Evolutionary conservation across 1,140 invertebrate genomes (phyloP).

Genomic region (Reticulitermes speratus): DNA sequence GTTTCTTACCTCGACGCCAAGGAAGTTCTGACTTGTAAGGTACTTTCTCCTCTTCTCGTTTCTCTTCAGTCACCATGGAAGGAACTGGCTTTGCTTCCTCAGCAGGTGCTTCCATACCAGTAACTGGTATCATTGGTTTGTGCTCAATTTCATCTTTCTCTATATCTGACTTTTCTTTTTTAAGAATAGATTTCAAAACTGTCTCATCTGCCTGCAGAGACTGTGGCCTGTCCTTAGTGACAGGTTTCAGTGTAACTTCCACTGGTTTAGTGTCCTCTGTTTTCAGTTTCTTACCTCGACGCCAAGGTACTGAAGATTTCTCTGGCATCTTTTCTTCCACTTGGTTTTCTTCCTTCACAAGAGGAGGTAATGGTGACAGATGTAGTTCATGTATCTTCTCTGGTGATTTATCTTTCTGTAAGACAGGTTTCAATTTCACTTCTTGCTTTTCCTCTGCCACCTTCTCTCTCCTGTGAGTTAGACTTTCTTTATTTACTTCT

Average conservation of each 20-base stretch:
- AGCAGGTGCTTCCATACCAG: no score
- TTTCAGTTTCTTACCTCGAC: conserved; percentile 37
- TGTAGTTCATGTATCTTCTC: background rate
- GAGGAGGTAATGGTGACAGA: no score
- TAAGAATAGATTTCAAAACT: no score
- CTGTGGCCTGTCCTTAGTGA: conserved; percentile 36
- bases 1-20: conserved; percentile 39
- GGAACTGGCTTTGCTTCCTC: background rate
- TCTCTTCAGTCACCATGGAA: conserved; percentile 33
- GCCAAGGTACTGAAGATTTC: conserved; percentile 32
- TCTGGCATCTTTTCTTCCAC: background rate
- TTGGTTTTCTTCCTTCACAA: conserved; percentile 10
- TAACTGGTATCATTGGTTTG: no score
- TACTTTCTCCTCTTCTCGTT: conserved; percentile 30
- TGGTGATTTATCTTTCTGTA: no score
- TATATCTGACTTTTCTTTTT: conserved; percentile 40
- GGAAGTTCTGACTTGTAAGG: conserved; percentile 23
- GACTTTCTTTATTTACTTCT: conserved; percentile 32
- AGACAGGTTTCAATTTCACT: conserved; percentile 31
- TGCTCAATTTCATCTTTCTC: conserved; percentile 35
- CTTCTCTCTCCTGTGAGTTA: conserved; percentile 38
- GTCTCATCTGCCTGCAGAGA: conserved; percentile 3
- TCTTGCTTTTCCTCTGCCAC: conserved; percentile 40
- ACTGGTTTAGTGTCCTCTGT: conserved; percentile 23
- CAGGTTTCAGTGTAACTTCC: conserved; percentile 33